These are phyloP conservation scores for Dicyrtomina minuta DNA, from an alignment of 2,888 invertebrate genomes.

Conservation along the genomic window DNA sequence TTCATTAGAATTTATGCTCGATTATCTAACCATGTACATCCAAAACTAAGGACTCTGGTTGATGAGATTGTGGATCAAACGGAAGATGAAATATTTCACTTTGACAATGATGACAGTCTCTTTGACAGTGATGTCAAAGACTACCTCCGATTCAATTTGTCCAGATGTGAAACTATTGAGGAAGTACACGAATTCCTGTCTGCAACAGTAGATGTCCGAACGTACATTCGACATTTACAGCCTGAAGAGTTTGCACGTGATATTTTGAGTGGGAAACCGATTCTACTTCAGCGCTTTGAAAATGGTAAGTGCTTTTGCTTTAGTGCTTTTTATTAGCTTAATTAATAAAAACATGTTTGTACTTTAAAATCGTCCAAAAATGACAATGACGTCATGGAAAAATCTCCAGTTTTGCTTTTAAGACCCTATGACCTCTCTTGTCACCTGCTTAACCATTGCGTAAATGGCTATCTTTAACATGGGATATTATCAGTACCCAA, in stretches of 20 bases:
- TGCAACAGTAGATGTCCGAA: neutral
- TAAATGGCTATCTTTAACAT: too few species aligned
- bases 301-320: neutral
- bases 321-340: neutral
- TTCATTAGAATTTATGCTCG: constrained; percentile 7
- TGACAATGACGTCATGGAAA: too few species aligned
- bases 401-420: too few species aligned
- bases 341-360: neutral
- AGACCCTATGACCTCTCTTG: too few species aligned
- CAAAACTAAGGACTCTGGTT: neutral
- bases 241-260: neutral
- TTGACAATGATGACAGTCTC: neutral
- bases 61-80: constrained; percentile 15
- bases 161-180: neutral
- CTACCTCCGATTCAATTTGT: neutral
- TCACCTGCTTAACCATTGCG: too few species aligned
- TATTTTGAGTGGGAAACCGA: constrained; percentile 11
- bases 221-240: constrained; percentile 9
- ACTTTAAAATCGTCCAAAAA: neutral
- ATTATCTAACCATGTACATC: constrained; percentile 9
- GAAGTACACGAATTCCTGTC: constrained; percentile 7
- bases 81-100: constrained; percentile 18
- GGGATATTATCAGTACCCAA: too few species aligned
- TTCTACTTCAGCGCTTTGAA: constrained; percentile 1
- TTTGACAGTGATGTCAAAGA: constrained; percentile 18